These are phyloP conservation scores for Eupelmus urozonus DNA, from an alignment of 2,888 invertebrate species.

Conservation along the genomic window DNA sequence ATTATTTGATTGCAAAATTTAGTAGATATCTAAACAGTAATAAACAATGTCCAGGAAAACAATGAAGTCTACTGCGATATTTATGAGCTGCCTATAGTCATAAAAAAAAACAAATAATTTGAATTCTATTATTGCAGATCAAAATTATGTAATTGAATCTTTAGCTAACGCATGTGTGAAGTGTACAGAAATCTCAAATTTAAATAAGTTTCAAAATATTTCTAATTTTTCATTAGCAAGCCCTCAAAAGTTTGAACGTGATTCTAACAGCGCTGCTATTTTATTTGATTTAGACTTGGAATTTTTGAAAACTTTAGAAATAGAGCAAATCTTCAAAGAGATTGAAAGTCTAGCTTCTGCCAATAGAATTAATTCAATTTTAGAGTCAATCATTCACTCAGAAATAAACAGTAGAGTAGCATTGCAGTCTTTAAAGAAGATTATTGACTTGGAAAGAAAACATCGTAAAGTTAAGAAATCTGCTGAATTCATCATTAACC, in stretches of 20 bases:
- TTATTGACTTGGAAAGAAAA: constrained; percentile 77
- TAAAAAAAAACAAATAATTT: no score
- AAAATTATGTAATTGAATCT: constrained; percentile 18
- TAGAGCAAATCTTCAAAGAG: constrained; percentile 65
- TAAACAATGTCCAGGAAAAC: neutral
- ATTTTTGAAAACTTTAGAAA: constrained; percentile 62
- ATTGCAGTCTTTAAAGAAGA: constrained; percentile 76
- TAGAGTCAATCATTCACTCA: constrained; percentile 76
- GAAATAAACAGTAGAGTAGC: constrained; percentile 78
- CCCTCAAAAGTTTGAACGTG: constrained; percentile 63
- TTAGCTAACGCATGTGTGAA: neutral
- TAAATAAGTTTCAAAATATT: constrained; percentile 19
- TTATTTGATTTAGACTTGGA: constrained; percentile 66
- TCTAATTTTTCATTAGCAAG: neutral
- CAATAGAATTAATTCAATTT: neutral
- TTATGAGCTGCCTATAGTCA: constrained; percentile 83
- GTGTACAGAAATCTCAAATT: constrained; percentile 14
- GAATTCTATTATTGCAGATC: constrained; percentile 62
- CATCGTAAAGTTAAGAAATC: constrained; percentile 39
- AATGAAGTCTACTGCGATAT: constrained; percentile 74
- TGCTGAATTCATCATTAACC: constrained; percentile 59
- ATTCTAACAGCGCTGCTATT: constrained; percentile 67
- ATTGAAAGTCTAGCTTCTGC: constrained; percentile 64
- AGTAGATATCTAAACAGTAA: constrained; percentile 5
- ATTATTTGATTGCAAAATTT: constrained; percentile 22